Evolutionary conservation across 2,797 vertebrate genomes (phyloP).

Genomic region (Nyctalus aviator): DNA sequence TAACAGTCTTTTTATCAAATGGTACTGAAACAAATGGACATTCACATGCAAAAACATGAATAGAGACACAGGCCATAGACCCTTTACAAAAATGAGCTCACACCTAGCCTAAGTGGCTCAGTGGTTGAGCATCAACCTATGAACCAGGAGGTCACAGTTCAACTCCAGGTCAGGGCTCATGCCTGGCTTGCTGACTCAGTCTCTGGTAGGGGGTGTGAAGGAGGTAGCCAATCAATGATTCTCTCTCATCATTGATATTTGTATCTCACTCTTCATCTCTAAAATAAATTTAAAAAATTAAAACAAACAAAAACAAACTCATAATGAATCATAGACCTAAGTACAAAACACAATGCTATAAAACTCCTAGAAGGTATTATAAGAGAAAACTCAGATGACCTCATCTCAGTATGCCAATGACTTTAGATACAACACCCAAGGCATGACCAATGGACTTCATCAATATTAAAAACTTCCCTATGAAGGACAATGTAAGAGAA

Average conservation of each 20-base stretch:
- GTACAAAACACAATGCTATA: neutral
- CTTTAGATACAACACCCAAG: neutral
- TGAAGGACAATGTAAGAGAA: neutral
- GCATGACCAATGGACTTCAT: neutral
- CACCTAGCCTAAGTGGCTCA: too few species aligned
- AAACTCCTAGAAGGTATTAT: neutral
- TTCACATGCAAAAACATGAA: neutral
- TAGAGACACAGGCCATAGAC: neutral
- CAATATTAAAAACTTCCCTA: neutral
- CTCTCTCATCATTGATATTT: too few species aligned
- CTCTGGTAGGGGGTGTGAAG: too few species aligned
- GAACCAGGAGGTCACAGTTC: too few species aligned
- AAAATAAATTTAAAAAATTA: too few species aligned
- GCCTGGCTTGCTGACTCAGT: too few species aligned
- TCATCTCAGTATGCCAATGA: neutral
- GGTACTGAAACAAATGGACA: neutral
- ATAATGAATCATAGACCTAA: neutral
- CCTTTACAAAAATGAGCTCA: neutral
- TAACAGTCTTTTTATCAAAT: neutral
- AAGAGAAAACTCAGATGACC: neutral
- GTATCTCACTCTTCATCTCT: too few species aligned
- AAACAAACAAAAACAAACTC: neutral
- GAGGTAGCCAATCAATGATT: too few species aligned
- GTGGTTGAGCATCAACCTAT: too few species aligned
- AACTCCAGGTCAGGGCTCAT: too few species aligned